Evolutionary conservation across 1,140 invertebrate species (phyloP), one percentile per base, ranked within the genome.

Genomic region (Agraylea sexmaculata): DNA sequence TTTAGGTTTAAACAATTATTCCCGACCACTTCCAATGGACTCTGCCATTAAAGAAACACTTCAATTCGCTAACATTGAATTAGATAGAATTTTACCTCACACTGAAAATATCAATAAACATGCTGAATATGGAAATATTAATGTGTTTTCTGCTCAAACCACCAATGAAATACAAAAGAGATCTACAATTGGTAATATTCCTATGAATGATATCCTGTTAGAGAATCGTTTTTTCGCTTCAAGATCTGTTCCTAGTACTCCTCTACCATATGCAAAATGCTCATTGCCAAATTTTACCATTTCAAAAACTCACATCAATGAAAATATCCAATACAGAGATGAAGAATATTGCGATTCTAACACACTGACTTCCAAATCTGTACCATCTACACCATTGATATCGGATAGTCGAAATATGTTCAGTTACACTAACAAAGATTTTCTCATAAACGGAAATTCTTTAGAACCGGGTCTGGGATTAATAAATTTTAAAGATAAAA

Each of bases 161-260:
- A n/a, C n/a, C n/a, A n/a, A n/a, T n/a, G n/a, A n/a, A n/a, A n/a
- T n/a, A n/a, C n/a, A n/a, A n/a, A n/a, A n/a, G n/a, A n/a, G n/a
- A n/a, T n/a, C n/a, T n/a, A n/a, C n/a, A n/a, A n/a, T n/a, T n/a
- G n/a, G n/a, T n/a, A n/a, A n/a, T n/a, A n/a, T n/a, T n/a, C n/a
- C n/a, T n/a, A 39, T 66, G 34, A 51, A 54, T 7, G 58, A 64
- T 18, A 49, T 62, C 19, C 55, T 57, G 4, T 53, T 54, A 3
- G 63, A 64, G n/a, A 62, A 62, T 37, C 59, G 45, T 42, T 61
- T 59, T 42, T 61, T 59, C 19, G 56, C 63, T 3, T 77, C 74
- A 8, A 59, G 74, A 23, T 77, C 75, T 2, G 75, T 77, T 15
- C 74, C 75, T 7, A 74, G 66, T 41, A 78, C 75, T 4, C 75